Evolutionary conservation across 2,797 vertebrate genomes (phyloP).

Genomic region (Propithecus deckenii): DNA sequence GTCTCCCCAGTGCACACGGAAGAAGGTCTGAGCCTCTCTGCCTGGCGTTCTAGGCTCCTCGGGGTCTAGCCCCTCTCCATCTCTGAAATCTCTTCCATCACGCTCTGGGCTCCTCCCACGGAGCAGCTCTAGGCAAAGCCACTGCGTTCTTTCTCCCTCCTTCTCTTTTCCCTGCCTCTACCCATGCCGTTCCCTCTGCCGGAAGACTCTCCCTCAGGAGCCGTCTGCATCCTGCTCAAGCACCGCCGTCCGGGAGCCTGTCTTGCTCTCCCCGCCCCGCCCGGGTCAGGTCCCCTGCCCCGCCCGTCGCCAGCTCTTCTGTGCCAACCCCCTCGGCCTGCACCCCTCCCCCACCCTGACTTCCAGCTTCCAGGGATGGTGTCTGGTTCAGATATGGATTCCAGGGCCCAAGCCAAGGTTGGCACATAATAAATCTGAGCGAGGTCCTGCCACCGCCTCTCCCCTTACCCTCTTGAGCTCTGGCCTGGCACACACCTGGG

Average conservation of each 20-base stretch:
- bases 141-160: background rate
- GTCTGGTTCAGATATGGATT: background rate
- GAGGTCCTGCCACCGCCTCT: background rate
- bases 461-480: background rate
- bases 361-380: background rate
- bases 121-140: background rate
- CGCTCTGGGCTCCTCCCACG: background rate
- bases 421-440: background rate
- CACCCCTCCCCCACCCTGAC: background rate
- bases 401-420: background rate
- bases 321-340: background rate
- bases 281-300: background rate
- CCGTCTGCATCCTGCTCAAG: background rate
- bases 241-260: rapidly evolving
- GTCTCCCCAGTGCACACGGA: background rate
- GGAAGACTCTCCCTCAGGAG: background rate
- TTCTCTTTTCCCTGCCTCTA: background rate
- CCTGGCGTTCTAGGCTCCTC: background rate
- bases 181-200: background rate
- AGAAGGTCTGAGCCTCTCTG: background rate
- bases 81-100: background rate
- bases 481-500: background rate
- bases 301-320: background rate
- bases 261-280: background rate
- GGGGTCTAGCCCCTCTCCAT: background rate